Conservation (phyloP, 2,888 invertebrate species). For the Brenthis daphne region DNA sequence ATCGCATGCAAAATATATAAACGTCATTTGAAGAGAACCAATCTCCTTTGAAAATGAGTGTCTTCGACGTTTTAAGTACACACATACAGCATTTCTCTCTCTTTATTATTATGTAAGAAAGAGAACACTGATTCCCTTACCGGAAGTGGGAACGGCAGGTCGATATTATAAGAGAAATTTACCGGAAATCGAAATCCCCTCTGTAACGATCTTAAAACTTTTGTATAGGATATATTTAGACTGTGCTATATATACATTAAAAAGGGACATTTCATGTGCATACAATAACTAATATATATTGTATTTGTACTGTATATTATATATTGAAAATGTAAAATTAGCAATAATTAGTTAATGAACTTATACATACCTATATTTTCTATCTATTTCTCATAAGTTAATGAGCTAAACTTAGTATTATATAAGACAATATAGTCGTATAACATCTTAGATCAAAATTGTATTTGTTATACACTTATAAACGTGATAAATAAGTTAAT, state of each 20-base stretch:
- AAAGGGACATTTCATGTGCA: neutral
- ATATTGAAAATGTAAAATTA: too few relatives aligned
- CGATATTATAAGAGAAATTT: slow-evolving; percentile 57
- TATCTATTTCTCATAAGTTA: too few relatives aligned
- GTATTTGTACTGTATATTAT: too few relatives aligned
- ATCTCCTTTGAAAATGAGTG: slow-evolving; percentile 35
- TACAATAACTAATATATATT: too few relatives aligned
- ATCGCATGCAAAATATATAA: slow-evolving; percentile 18
- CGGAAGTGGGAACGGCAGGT: slow-evolving; percentile 53
- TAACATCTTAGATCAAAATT: too few relatives aligned
- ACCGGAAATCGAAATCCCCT: slow-evolving; percentile 59
- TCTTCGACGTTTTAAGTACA: slow-evolving; percentile 22
- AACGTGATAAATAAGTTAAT: too few relatives aligned
- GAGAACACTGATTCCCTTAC: slow-evolving; percentile 43
- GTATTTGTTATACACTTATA: too few relatives aligned
- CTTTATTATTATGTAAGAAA: slow-evolving; percentile 32
- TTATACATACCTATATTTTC: too few relatives aligned
- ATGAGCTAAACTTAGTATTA: too few relatives aligned
- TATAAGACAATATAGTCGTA: too few relatives aligned
- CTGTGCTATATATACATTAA: neutral
- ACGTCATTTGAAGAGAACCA: slow-evolving; percentile 25
- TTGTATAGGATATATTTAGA: slow-evolving; percentile 14
- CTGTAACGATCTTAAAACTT: slow-evolving; percentile 33
- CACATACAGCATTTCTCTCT: slow-evolving; percentile 25
- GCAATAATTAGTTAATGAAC: too few relatives aligned